These are phyloP conservation scores for Cordilura impudica DNA, from an alignment of 2,888 invertebrate species.

Conservation along the genomic window DNA sequence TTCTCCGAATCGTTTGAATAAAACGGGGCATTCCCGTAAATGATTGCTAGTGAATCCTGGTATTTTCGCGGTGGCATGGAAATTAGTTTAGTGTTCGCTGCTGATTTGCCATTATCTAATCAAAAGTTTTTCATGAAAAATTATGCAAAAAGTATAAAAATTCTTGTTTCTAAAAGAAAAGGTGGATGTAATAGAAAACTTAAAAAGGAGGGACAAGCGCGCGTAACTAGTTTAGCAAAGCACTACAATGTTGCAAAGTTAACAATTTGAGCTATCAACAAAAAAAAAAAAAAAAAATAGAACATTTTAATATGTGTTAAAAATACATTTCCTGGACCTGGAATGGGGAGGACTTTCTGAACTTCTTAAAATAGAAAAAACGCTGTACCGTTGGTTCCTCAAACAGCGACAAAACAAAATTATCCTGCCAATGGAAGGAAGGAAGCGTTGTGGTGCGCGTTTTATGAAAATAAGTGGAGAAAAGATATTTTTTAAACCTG, in stretches of 20 bases:
- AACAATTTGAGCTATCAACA: background rate
- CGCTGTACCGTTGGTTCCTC: background rate
- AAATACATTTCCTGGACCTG: background rate
- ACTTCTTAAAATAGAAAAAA: background rate
- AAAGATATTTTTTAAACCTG: too few relatives aligned
- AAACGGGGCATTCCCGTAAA: background rate
- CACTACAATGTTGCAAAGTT: too few relatives aligned
- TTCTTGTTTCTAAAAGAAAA: background rate
- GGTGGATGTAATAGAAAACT: constrained; percentile 1
- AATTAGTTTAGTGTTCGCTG: background rate
- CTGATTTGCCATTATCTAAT: background rate
- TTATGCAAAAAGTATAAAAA: background rate
- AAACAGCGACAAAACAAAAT: background rate
- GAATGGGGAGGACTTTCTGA: background rate
- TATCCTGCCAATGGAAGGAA: background rate
- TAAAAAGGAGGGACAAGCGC: background rate
- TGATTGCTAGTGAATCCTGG: background rate
- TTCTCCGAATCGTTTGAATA: background rate
- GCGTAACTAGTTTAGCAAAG: background rate
- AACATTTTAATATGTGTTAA: background rate
- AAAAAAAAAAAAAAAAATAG: background rate
- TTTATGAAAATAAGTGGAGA: too few relatives aligned
- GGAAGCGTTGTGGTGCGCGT: too few relatives aligned
- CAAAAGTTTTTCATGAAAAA: background rate
- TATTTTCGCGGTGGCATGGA: background rate